These are phyloP conservation scores for Sebastes vulpes DNA, from an alignment of 2,797 vertebrate genomes.

Conservation along the genomic window DNA sequence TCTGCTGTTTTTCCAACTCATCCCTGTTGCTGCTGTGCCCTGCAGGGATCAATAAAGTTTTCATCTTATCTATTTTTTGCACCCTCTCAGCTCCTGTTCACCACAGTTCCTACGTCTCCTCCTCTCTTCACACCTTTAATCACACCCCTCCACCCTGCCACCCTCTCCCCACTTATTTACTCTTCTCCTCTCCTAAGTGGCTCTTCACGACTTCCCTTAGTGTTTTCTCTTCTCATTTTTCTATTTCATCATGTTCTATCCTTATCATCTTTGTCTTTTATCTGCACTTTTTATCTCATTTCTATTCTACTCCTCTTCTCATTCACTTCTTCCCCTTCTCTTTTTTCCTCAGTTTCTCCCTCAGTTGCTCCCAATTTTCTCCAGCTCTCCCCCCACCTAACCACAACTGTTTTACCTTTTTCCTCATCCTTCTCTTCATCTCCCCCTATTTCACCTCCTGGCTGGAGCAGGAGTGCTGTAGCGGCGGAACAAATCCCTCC, in stretches of 20 bases:
- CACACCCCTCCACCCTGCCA: conserved; percentile 14
- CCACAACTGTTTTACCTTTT: conserved; percentile 16
- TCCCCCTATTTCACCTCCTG: conserved; percentile 59
- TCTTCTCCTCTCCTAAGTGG: background rate
- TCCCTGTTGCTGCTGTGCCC: conserved; percentile 18
- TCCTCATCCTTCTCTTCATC: conserved; percentile 53
- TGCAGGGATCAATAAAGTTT: conserved; percentile 44
- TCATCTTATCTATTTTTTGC: conserved; percentile 41
- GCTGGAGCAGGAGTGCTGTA: conserved; percentile 28
- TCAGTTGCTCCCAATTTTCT: conserved; percentile 30
- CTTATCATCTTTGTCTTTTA: background rate
- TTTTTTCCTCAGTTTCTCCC: conserved; percentile 4
- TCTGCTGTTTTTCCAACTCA: conserved; percentile 1
- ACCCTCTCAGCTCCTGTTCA: conserved; percentile 12
- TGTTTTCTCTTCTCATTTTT: background rate
- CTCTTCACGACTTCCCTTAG: background rate
- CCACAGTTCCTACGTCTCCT: background rate
- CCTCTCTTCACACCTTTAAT: conserved; percentile 39
- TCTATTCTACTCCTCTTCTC: background rate
- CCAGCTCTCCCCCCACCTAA: background rate
- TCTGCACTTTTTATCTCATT: background rate
- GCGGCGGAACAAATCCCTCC: conserved; percentile 62
- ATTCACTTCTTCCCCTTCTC: background rate
- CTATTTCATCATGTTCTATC: background rate
- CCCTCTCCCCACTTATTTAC: conserved; percentile 6